Base-by-base conservation (phyloP, 2,113 vertebrate genomes). In the Aptenodytes forsteri region DNA sequence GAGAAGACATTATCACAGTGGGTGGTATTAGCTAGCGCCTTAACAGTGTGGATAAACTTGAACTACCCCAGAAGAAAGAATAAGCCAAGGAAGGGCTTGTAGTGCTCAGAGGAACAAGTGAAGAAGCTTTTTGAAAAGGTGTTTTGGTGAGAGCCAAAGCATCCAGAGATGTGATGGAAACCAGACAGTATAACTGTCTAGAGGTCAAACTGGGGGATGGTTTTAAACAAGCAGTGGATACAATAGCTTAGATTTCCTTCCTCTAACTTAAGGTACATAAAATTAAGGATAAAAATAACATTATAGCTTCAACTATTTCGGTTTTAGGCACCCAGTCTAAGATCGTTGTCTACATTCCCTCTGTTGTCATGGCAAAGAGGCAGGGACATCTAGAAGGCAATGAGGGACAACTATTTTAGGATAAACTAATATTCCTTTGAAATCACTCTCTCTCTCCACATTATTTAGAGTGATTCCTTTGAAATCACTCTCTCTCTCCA, bases 191-290 rank as follows among this genome's bases (percentile, higher is more conserved):
- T 42, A 78, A 64, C 10, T 18, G 11, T 30, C 29, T 25, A 44
- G 18, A 78, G 12, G 12, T n/a, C 26, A 76, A 25, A 47, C 0
- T 56, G 25, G 11, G 5, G 3, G 6, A n/a, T 44, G 13, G 4
- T 21, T 90, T 90, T 26, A 42, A 82, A 69, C 9, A 72, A 73
- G 19, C 15, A 44, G 14, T 25, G 12, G 29, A 19, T 71, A 55
- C 30, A 38, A 26, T 30, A 90, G 16, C 6, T 86, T 79, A 50
- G 34, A 38, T 78, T 85, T 64, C 17, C 55, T 92, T 50, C 19
- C 19, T 84, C 40, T 52, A 44, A 16, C 0, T 85, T 44, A 56
- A 11, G 2, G 16, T 30, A 18, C 14, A 17, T 65, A 46, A 83
- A 61, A 87, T 59, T 49, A 49, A 67, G n/a, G 19, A 65, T 46